Base-by-base conservation (phyloP, 2,113 vertebrate genomes). In the Coturnix japonica region DNA sequence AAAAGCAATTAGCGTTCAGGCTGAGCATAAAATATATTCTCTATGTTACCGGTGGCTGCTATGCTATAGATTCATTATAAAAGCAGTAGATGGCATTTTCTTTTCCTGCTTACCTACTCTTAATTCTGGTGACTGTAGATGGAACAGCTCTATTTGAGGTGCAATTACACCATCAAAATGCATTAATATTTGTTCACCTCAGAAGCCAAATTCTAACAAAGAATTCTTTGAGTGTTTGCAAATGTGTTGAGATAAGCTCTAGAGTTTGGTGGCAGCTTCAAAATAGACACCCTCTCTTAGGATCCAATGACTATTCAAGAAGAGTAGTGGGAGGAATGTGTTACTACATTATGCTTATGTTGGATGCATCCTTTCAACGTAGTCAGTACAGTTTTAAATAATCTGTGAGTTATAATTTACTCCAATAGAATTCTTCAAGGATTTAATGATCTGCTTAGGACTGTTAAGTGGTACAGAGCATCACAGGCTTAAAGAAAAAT, bases 301-400 rank as follows among this genome's bases (percentile, higher is more conserved):
- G 56, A 63, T 35, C 35, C 61, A 13, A 10, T 0, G 7, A 31
- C 18, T 11, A 0, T 5, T 7, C 13, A 25, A 2, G 49, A 39
- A 4, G 39, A 35, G 51, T 5, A 35, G 25, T 13, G 46, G 66
- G n/a, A 17, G 49, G 35, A 20, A 33, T 1, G 41, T 17, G 5
- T 23, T 31, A 39, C 22, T 53, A 57, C 11, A 28, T n/a, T n/a
- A n/a, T 59, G 8, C 11, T 49, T n/a, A 4, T 7, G 2, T 4
- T 65, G 49, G 31, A 9, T 47, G 10, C 61, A 77, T 82, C 49
- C 2, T 1, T 71, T 61, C 39, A 23, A 4, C 35, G 41, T 37
- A 57, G 44, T 78, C 22, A 46, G 47, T 10, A 10, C 13, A 33
- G 25, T n/a, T 20, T 20, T 46, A 43, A 87, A 67, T 72, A 60